Base-by-base conservation (phyloP, 2,797 vertebrate genomes). In the Etheostoma nigrum region DNA sequence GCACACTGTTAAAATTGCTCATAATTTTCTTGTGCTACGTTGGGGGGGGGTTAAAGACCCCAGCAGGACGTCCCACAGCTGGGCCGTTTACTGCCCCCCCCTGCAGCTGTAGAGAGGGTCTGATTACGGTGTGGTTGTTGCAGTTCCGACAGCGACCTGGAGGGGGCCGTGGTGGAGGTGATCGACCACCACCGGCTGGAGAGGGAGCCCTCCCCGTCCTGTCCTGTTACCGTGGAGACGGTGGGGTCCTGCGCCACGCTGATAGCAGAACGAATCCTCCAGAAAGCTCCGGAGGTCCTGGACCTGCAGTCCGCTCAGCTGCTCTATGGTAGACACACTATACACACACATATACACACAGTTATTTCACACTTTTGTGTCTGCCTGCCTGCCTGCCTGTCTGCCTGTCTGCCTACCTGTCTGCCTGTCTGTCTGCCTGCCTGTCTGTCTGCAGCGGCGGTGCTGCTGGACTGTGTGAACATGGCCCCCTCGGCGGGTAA, bases 231-330 rank as follows among this genome's bases (percentile, higher is more conserved):
- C 0, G 85, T 93, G 7, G 97, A 97, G 86, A 92, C 52, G 0
- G 97, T 99, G 85, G 98, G 97, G 14, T 99, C 98, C 64, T 99
- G 98, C 0, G 77, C 96, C 51, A 98, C 98, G 0, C 87, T 99
- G 89, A 95, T 99, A 76, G 91, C 96, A 0, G 98, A 98, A 82
- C 89, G 95, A 49, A 96, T 99, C 68, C 47, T 96, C 23, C 95
- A 95, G 68, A 95, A 93, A 11, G 94, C 96, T 2, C 96, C 95
- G 0, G 92, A 96, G 0, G 70, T 96, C 78, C 86, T 99, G 86
- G 96, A 99, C 82, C 70, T 81, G 66, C 94, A 95, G 82, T 90
- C 94, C 0, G 97, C 97, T 0, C 87, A 94, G 0, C 92, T 99
- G 67, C 92, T 99, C 77, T 97, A 96, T 0, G 97, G 98, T 98